Evolutionary conservation across 2,113 vertebrate species (phyloP).

Genomic region (Sclerurus mexicanus): DNA sequence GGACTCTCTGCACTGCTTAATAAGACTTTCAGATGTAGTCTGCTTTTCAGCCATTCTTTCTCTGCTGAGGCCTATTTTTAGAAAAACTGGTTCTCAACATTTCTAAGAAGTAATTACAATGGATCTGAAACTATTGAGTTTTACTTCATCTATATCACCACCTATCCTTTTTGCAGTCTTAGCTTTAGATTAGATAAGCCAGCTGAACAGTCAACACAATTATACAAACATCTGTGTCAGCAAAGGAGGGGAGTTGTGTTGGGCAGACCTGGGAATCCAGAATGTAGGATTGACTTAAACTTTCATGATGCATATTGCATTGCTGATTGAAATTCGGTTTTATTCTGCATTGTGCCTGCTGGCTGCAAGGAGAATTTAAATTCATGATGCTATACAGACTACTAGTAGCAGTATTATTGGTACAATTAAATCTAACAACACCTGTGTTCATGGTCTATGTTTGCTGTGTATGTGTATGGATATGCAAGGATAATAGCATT

Average conservation of each 20-base stretch:
- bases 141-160: not conserved
- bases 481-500: not conserved
- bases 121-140: not conserved
- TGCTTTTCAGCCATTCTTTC: not conserved
- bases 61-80: not conserved
- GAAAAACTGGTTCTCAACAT: not conserved
- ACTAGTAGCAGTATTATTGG: not conserved
- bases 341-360: not conserved
- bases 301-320: not conserved
- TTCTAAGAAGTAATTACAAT: not conserved
- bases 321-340: not conserved
- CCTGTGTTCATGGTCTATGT: not conserved
- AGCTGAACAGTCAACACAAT: not conserved
- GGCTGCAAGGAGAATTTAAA: not conserved
- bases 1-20: not conserved
- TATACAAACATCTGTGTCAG: fast-evolving
- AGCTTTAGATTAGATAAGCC: not conserved
- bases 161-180: not conserved
- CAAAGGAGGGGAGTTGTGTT: not conserved
- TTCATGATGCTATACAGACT: not conserved
- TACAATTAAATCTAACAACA: not conserved
- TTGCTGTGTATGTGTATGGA: not conserved
- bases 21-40: not conserved
- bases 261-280: not conserved
- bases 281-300: not conserved